These are phyloP conservation scores for Bombus vancouverensis DNA, from an alignment of 1,140 invertebrate species.

Conservation along the genomic window DNA sequence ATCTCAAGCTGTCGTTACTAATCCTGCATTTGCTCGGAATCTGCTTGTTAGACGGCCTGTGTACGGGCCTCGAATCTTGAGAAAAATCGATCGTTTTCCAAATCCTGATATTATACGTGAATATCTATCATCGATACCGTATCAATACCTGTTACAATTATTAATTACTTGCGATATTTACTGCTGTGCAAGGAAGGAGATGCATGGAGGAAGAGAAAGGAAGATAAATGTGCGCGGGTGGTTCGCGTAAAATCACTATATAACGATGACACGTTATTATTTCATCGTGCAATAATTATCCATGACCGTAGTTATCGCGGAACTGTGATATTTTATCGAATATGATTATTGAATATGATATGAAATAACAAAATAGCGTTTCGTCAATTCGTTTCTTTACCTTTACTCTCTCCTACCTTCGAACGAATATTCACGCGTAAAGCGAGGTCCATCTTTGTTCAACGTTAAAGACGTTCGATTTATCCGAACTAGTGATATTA, in stretches of 20 bases:
- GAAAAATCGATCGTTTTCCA: background rate
- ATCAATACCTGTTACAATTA: background rate
- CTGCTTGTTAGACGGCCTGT: background rate
- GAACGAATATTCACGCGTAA: background rate
- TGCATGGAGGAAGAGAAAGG: background rate
- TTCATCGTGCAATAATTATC: background rate
- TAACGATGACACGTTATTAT: slow-evolving; percentile 8
- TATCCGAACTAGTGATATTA: background rate
- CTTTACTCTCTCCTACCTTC: background rate
- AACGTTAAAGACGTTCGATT: background rate
- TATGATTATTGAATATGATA: too few relatives aligned
- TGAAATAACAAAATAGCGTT: too few relatives aligned
- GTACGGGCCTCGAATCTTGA: background rate
- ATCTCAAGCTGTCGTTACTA: background rate
- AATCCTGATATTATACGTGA: background rate
- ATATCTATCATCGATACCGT: background rate
- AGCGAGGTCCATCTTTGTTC: background rate
- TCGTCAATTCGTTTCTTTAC: background rate
- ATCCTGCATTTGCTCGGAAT: background rate
- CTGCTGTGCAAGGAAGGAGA: background rate
- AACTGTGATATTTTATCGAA: too few relatives aligned
- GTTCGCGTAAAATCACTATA: background rate
- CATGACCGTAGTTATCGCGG: background rate
- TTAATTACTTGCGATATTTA: background rate
- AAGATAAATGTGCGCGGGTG: background rate